phyloP scores from a whole-genome alignment of 2,888 invertebrate genomes.

The Heliconius ethilla region DNA sequence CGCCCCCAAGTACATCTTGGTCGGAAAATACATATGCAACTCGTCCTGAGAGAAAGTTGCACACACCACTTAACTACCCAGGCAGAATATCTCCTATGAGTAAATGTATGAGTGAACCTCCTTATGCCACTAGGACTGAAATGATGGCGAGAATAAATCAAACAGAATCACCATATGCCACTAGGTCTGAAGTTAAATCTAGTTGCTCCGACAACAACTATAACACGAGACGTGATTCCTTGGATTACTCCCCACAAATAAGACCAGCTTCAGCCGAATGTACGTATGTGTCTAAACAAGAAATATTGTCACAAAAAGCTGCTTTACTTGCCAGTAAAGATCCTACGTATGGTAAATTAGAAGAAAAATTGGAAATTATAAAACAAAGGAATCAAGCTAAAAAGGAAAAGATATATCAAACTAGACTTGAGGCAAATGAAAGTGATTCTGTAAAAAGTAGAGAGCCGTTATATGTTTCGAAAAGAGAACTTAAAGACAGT shows the following conservation, averaged over 20 bases:
- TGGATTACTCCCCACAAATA: constrained; percentile 61
- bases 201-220: constrained; percentile 74
- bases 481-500: constrained; percentile 77
- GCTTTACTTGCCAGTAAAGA: constrained; percentile 75
- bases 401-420: constrained; percentile 79
- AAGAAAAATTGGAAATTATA: constrained; percentile 79
- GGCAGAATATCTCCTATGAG: constrained; percentile 71
- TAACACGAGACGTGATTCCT: constrained; percentile 59
- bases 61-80: constrained; percentile 70
- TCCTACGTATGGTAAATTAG: constrained; percentile 66
- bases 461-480: constrained; percentile 78
- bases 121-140: constrained; percentile 72
- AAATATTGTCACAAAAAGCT: constrained; percentile 78
- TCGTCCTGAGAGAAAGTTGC: constrained; percentile 71
- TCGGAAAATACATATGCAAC: constrained; percentile 70
- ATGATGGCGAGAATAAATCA: constrained; percentile 72
- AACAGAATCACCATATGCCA: constrained; percentile 70
- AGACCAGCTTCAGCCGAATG: constrained; percentile 76
- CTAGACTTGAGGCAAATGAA: constrained; percentile 76
- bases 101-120: constrained; percentile 78
- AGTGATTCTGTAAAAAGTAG: constrained; percentile 72
- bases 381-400: constrained; percentile 80
- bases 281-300: constrained; percentile 78
- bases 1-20: constrained; percentile 72
- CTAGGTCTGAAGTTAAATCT: constrained; percentile 70